These are phyloP conservation scores for Montipora sp. DNA, from an alignment of 64 coral and sea anemone genomes.

Conservation along the genomic window DNA sequence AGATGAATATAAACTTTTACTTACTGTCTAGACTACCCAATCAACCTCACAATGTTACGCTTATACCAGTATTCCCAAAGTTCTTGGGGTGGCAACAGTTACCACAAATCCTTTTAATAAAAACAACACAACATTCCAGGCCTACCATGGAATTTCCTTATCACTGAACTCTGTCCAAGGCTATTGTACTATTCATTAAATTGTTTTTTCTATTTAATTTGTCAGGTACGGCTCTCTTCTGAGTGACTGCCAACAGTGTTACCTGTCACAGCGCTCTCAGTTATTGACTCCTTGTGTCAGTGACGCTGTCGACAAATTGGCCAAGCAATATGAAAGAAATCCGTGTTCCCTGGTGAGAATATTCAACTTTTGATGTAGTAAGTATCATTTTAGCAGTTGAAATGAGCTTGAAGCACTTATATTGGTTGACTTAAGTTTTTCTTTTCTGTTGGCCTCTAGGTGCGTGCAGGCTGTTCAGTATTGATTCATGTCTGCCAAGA, in stretches of 20 bases:
- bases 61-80: no score
- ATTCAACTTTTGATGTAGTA: not conserved
- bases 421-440: not conserved
- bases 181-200: not conserved
- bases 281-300: slow-evolving; percentile 85
- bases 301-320: slow-evolving; percentile 87
- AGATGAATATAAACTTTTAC: no score
- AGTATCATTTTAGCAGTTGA: not conserved
- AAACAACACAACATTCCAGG: no score
- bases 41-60: no score
- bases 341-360: slow-evolving; percentile 88
- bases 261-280: slow-evolving; percentile 89
- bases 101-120: not conserved
- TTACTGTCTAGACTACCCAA: no score
- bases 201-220: not conserved
- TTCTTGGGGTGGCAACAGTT: no score
- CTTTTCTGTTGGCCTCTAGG: slow-evolving; percentile 53
- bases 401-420: no score
- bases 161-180: not conserved
- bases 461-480: slow-evolving; percentile 93
- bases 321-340: slow-evolving; percentile 90
- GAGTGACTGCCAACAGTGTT: slow-evolving; percentile 94
- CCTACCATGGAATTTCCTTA: not conserved
- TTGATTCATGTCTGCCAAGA: slow-evolving; percentile 96
- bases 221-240: slow-evolving; percentile 89